Conservation (phyloP, 92 coral and sea anemone species). For the Chrysogorgia sp. region DNA sequence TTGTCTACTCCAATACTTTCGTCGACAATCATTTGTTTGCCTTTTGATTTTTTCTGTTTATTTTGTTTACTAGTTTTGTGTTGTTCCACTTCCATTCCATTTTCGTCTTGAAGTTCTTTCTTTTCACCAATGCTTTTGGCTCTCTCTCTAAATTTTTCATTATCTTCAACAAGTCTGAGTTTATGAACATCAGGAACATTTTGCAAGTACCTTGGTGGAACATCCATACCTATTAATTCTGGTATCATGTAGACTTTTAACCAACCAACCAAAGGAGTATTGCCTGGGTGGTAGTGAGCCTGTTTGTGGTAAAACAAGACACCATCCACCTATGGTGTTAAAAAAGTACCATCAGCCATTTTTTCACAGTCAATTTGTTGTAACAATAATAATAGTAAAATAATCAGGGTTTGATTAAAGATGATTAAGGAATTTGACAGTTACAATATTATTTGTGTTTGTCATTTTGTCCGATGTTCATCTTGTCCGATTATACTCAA, state of each 20-base stretch:
- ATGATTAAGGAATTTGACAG: too few relatives aligned
- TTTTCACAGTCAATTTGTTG: too few relatives aligned
- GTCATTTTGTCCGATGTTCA: too few relatives aligned
- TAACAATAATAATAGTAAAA: neutral
- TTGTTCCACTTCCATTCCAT: constrained; percentile 59
- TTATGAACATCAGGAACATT: constrained; percentile 78
- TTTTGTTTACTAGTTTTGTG: constrained; percentile 8
- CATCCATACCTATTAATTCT: constrained; percentile 73
- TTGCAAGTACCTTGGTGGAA: constrained; percentile 62
- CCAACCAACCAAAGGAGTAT: constrained; percentile 97
- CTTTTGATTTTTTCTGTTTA: constrained; percentile 42
- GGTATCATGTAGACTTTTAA: constrained; percentile 87
- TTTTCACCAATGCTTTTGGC: constrained; percentile 47
- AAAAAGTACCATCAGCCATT: neutral
- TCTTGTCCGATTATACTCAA: too few relatives aligned
- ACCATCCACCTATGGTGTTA: constrained; percentile 77
- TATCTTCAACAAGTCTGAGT: constrained; percentile 73
- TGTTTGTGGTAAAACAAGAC: constrained; percentile 89
- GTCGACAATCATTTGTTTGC: constrained; percentile 45
- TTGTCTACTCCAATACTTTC: neutral
- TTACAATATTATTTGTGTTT: too few relatives aligned
- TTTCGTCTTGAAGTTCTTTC: constrained; percentile 24
- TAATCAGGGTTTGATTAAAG: too few relatives aligned
- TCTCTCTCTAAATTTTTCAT: constrained; percentile 61
- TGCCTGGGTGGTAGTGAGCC: constrained; percentile 83